Conservation (phyloP, 1,140 invertebrate species). For the Drosophila carrolli region DNA sequence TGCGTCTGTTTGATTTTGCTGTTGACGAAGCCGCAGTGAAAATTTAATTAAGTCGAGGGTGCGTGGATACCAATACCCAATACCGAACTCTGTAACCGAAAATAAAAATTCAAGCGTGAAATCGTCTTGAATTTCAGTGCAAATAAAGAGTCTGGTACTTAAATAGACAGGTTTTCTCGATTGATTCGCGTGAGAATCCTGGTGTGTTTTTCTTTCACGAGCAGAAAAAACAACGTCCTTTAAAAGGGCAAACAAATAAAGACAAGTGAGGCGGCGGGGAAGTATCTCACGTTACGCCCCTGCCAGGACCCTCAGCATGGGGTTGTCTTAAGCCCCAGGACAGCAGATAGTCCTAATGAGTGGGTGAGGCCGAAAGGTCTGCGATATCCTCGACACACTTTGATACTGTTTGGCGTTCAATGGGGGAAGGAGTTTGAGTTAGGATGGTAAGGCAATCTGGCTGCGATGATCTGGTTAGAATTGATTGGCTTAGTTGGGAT, state of each 20-base stretch:
- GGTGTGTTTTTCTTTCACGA: constrained; percentile 68
- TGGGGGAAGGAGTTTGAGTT: constrained; percentile 5
- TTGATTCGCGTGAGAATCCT: constrained; percentile 79
- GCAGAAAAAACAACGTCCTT: constrained; percentile 17
- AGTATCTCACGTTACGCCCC: constrained; percentile 60
- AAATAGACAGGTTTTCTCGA: constrained; percentile 56
- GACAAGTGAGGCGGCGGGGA: constrained; percentile 17
- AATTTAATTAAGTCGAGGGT: constrained; percentile 78
- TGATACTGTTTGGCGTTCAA: constrained; percentile 55
- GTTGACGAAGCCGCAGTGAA: constrained; percentile 80
- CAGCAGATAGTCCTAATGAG: constrained; percentile 56
- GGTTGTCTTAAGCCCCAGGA: constrained; percentile 59
- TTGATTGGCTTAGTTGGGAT: constrained; percentile 40
- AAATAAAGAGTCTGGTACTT: constrained; percentile 64
- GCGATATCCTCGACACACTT: constrained; percentile 39
- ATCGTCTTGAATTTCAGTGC: constrained; percentile 76
- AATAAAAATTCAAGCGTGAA: constrained; percentile 62
- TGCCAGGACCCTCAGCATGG: constrained; percentile 55
- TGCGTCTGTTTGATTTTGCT: constrained; percentile 62
- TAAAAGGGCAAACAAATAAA: constrained; percentile 52
- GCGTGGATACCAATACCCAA: constrained; percentile 39
- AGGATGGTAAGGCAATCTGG: constrained; percentile 11
- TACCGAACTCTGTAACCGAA: constrained; percentile 35
- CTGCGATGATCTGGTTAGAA: constrained; percentile 8
- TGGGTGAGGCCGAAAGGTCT: constrained; percentile 22